These are phyloP conservation scores for Falco berigora DNA, from an alignment of 2,797 vertebrate genomes.

Conservation along the genomic window DNA sequence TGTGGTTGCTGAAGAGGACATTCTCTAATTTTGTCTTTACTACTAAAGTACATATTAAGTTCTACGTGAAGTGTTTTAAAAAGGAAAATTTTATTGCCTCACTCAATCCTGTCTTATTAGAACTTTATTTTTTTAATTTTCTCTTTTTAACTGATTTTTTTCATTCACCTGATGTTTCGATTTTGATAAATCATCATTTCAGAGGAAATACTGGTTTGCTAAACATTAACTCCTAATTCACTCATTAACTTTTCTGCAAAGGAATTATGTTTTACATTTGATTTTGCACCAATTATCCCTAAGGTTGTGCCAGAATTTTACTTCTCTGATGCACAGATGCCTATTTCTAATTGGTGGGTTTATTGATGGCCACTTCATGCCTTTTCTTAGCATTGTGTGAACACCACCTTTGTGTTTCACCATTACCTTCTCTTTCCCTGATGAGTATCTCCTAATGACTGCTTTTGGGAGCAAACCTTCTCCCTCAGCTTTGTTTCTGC, in stretches of 20 bases:
- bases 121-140: not conserved
- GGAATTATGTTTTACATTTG: not conserved
- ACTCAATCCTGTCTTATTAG: not conserved
- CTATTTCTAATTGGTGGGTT: not conserved
- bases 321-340: not conserved
- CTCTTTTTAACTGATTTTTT: not conserved
- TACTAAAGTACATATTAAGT: not conserved
- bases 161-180: not conserved
- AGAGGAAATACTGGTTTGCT: not conserved
- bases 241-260: not conserved
- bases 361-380: not conserved
- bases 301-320: not conserved
- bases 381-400: not conserved
- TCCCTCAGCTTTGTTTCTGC: not conserved
- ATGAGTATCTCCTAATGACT: not conserved
- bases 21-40: not conserved
- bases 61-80: not conserved
- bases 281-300: not conserved
- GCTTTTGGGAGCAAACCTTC: not conserved
- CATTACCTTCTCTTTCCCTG: not conserved
- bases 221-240: not conserved
- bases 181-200: not conserved
- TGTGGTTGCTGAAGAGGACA: not conserved
- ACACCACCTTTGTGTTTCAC: not conserved
- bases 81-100: not conserved